Evolutionary conservation across 2,797 vertebrate species (phyloP).

Genomic region (Gambusia yucatana): DNA sequence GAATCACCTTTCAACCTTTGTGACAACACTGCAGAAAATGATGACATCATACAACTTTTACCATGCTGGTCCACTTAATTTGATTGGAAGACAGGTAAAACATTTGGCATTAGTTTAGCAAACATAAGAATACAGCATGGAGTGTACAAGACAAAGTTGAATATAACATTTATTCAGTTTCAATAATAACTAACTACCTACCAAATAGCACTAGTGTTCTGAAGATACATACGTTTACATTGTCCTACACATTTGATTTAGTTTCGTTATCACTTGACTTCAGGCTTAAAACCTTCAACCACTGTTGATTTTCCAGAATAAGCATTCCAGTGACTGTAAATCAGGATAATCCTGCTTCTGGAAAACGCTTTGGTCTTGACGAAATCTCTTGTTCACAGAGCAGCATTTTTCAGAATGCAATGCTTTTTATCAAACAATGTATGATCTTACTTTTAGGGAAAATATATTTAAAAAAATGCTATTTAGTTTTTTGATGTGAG

Average conservation of each 20-base stretch:
- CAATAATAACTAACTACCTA: not conserved
- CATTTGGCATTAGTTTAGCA: not conserved
- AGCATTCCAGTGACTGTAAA: not conserved
- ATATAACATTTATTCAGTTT: not conserved
- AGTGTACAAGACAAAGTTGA: not conserved
- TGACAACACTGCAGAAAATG: not conserved
- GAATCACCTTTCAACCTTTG: not conserved
- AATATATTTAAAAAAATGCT: not conserved
- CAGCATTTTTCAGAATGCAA: not conserved
- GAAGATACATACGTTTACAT: not conserved
- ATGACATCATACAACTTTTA: not conserved
- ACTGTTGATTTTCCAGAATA: not conserved
- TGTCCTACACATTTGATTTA: not conserved
- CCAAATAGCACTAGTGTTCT: not conserved
- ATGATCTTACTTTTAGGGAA: not conserved
- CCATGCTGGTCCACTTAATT: not conserved
- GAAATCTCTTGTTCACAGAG: not conserved
- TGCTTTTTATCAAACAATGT: not conserved
- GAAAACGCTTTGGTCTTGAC: not conserved
- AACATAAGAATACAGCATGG: not conserved
- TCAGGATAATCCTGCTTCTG: constrained; percentile 5
- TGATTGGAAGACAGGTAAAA: not conserved
- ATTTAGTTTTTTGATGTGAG: constrained; percentile 1
- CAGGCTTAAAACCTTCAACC: not conserved
- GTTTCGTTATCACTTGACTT: not conserved